Conservation (phyloP, 2,888 invertebrate species). For the Apocheima hispidaria region DNA sequence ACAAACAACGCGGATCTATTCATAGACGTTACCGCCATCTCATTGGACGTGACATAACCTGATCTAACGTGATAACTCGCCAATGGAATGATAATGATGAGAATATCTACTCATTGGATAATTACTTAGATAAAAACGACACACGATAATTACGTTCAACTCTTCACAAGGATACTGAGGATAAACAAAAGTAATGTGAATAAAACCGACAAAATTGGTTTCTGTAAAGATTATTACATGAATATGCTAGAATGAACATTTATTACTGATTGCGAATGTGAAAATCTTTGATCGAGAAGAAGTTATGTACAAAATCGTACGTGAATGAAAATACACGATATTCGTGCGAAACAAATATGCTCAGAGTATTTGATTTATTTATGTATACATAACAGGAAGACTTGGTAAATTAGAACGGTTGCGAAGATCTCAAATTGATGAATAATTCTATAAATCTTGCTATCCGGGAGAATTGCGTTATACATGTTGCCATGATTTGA, state of each 20-base stretch:
- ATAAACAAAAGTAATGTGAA: not conserved
- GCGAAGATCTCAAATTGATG: constrained; percentile 4
- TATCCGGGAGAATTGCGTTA: constrained; percentile 7
- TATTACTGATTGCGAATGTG: not conserved
- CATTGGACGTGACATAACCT: constrained; percentile 40
- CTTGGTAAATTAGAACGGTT: not conserved
- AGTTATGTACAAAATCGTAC: no score
- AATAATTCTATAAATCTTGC: constrained; percentile 12
- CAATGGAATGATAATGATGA: constrained; percentile 37
- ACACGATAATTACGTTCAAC: constrained; percentile 1
- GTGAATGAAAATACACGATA: not conserved
- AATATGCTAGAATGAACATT: not conserved
- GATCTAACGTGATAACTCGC: constrained; percentile 35
- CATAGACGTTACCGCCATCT: constrained; percentile 42
- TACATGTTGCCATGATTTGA: not conserved
- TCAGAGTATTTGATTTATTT: no score
- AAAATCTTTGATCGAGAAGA: no score
- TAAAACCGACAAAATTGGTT: constrained; percentile 1
- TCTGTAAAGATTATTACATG: not conserved
- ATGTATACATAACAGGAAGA: no score
- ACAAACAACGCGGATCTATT: constrained; percentile 57
- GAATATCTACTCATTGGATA: constrained; percentile 28
- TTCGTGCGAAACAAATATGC: not conserved
- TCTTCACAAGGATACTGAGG: constrained; percentile 7
- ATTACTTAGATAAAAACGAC: constrained; percentile 7